These are phyloP conservation scores for Tolypeutes matacus DNA, from an alignment of 2,797 vertebrate genomes.

Conservation along the genomic window DNA sequence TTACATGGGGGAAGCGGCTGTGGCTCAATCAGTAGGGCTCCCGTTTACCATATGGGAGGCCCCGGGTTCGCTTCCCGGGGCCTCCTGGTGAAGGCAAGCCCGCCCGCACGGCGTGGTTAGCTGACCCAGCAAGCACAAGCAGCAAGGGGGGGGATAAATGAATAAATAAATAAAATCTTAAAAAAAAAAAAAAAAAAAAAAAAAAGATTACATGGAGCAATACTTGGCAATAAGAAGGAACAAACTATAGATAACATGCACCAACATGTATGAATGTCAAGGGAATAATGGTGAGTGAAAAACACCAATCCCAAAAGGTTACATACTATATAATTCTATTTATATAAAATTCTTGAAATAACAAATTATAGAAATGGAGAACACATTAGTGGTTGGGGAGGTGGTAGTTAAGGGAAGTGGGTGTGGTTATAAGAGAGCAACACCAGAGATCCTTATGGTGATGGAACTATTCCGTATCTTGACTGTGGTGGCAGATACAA, in stretches of 20 bases:
- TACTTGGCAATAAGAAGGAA: constrained; percentile 45
- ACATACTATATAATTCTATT: constrained; percentile 50
- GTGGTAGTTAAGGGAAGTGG: background rate
- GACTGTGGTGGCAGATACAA: background rate
- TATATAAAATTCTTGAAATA: constrained; percentile 57
- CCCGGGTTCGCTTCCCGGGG: too few relatives aligned
- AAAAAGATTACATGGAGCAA: constrained; percentile 27
- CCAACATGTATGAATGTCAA: constrained; percentile 31
- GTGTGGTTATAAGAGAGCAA: constrained; percentile 30
- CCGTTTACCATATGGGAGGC: too few relatives aligned
- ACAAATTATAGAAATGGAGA: constrained; percentile 45
- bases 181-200: too few relatives aligned
- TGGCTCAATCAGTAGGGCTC: too few relatives aligned
- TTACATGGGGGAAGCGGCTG: too few relatives aligned
- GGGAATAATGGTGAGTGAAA: background rate
- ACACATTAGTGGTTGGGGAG: background rate
- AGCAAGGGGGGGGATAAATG: too few relatives aligned
- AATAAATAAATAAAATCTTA: too few relatives aligned
- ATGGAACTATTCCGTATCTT: constrained; percentile 7
- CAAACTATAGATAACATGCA: background rate
- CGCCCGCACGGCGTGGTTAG: too few relatives aligned
- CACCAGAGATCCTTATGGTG: background rate
- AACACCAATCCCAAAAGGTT: background rate
- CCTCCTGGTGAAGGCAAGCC: too few relatives aligned
- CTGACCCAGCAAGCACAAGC: too few relatives aligned